Evolutionary conservation across 2,113 vertebrate species (phyloP).

Genomic region (Menidia beryllina): DNA sequence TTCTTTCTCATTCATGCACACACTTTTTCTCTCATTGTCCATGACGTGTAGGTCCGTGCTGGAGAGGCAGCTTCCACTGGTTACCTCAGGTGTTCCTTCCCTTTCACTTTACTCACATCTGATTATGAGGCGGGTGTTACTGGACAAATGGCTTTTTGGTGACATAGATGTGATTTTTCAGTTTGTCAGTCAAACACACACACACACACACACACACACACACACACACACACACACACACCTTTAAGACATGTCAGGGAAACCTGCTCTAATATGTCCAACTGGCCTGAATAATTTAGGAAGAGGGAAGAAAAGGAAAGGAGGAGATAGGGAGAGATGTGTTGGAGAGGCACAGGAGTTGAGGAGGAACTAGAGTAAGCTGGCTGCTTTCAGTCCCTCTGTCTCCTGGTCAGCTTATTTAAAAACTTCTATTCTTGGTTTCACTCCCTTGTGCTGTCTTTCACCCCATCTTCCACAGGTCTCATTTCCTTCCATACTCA

Average conservation of each 20-base stretch:
- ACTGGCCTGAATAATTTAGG: conserved; percentile 77
- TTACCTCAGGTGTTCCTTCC: conserved; percentile 45
- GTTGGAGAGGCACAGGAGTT: conserved; percentile 12
- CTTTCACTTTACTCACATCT: conserved; percentile 14
- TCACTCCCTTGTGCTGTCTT: conserved; percentile 45
- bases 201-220: too few species aligned
- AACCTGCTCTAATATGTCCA: conserved; percentile 55
- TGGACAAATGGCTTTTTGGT: conserved; percentile 22
- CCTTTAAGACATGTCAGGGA: conserved; percentile 57
- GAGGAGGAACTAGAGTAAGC: conserved; percentile 51
- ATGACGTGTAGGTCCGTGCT: conserved; percentile 63
- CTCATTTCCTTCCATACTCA: conserved; percentile 65
- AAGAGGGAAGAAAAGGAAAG: conserved; percentile 22
- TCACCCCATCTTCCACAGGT: conserved; percentile 46
- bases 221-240: conserved; percentile 6
- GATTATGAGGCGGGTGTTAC: conserved; percentile 47
- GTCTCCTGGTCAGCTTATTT: conserved; percentile 57
- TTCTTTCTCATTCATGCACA: conserved; percentile 20
- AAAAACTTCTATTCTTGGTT: conserved; percentile 60
- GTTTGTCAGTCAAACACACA: conserved; percentile 4
- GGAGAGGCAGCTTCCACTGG: conserved; percentile 29
- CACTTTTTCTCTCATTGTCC: background rate
- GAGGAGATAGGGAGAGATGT: conserved; percentile 37
- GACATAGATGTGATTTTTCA: conserved; percentile 11
- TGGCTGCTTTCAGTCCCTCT: conserved; percentile 24